These are phyloP conservation scores for Ptilonorhynchus violaceus DNA, from an alignment of 2,113 vertebrate species.

Conservation along the genomic window DNA sequence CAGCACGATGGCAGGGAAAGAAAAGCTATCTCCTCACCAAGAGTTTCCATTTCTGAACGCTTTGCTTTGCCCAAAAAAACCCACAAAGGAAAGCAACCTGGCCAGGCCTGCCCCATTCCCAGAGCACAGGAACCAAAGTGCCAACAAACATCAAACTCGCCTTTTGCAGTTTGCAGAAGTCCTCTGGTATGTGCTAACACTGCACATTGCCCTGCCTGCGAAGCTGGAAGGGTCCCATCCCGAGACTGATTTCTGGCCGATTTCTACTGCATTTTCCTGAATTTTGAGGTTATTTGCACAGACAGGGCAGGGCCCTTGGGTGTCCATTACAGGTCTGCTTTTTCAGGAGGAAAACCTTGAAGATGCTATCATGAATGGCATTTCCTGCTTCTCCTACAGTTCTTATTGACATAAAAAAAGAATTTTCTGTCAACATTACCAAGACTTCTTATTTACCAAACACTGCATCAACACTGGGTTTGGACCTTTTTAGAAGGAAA, in stretches of 20 bases:
- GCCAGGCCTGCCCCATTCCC: background rate
- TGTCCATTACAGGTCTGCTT: background rate
- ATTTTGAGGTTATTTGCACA: background rate
- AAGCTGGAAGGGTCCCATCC: background rate
- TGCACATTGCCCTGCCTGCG: background rate
- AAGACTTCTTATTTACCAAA: background rate
- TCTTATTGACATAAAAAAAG: background rate
- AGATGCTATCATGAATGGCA: background rate
- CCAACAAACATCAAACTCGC: background rate
- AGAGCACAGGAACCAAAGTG: background rate
- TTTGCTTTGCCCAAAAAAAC: background rate
- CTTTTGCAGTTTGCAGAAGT: background rate
- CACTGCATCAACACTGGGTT: background rate
- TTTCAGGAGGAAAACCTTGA: conserved; percentile 16
- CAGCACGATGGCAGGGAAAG: background rate
- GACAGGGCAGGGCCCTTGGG: background rate
- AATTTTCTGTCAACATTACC: background rate
- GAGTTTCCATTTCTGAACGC: conserved; percentile 3
- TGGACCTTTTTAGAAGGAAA: background rate
- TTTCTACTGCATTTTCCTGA: background rate
- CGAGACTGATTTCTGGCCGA: background rate
- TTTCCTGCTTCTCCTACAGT: background rate
- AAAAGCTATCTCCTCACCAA: background rate
- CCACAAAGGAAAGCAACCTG: background rate
- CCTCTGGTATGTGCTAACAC: background rate